Conservation (phyloP, 1,140 invertebrate species). For the Aethina tumida region DNA sequence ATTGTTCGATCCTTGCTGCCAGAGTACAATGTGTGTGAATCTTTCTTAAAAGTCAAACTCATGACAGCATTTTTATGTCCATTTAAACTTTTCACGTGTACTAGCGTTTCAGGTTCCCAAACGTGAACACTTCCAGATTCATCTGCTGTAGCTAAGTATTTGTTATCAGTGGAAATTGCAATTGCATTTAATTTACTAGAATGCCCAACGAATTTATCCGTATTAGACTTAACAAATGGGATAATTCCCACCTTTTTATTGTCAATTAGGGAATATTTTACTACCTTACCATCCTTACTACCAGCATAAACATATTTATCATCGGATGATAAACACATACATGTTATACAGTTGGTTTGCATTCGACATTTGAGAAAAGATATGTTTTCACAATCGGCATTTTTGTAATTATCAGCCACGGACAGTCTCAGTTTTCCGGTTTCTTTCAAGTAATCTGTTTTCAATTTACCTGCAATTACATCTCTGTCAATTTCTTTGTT, state of each 20-base stretch:
- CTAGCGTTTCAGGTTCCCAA: slow-evolving; percentile 69
- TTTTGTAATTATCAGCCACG: slow-evolving; percentile 57
- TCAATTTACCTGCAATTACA: slow-evolving; percentile 59
- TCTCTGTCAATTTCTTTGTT: slow-evolving; percentile 54
- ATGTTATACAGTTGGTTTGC: slow-evolving; percentile 72
- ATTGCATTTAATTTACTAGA: slow-evolving; percentile 53
- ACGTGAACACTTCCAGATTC: slow-evolving; percentile 67
- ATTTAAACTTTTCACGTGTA: slow-evolving; percentile 70
- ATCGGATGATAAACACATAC: slow-evolving; percentile 68
- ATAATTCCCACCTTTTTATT: slow-evolving; percentile 44
- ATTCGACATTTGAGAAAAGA: slow-evolving; percentile 53
- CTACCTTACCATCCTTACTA: slow-evolving; percentile 77
- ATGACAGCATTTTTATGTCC: slow-evolving; percentile 67
- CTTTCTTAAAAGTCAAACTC: slow-evolving; percentile 75
- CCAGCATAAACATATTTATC: slow-evolving; percentile 67
- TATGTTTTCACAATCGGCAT: slow-evolving; percentile 39
- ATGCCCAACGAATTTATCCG: slow-evolving; percentile 44
- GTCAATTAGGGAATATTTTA: slow-evolving; percentile 66
- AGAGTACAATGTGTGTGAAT: slow-evolving; percentile 84
- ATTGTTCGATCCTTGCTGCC: slow-evolving; percentile 74
- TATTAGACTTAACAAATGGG: slow-evolving; percentile 38
- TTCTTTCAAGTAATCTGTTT: slow-evolving; percentile 77
- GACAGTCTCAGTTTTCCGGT: slow-evolving; percentile 64
- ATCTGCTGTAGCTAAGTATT: slow-evolving; percentile 77
- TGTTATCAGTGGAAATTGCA: slow-evolving; percentile 73